A percentile compares a stretch with the other conserved stretches of the same genome.
These are phyloP conservation scores for Dinoponera quadriceps DNA, from an alignment of 1,140 invertebrate species.

Conservation along the genomic window DNA sequence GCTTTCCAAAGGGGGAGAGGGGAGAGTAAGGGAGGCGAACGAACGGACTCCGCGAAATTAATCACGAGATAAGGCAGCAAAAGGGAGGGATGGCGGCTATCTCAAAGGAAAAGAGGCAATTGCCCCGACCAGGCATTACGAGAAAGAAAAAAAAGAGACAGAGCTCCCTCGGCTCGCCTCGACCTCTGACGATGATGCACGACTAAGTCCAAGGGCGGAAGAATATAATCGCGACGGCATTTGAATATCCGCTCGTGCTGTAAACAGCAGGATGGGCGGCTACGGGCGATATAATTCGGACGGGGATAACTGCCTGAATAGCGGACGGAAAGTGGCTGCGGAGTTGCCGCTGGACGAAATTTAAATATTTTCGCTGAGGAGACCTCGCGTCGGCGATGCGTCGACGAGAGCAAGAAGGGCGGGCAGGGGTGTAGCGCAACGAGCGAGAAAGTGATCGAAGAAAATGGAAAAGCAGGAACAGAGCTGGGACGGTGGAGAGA, in stretches of 20 bases:
- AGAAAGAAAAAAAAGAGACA: conserved; percentile 51
- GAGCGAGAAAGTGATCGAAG: conserved; percentile 35
- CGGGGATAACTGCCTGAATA: conserved; percentile 42
- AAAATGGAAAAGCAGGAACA: conserved; percentile 46
- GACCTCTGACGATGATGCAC: conserved; percentile 51
- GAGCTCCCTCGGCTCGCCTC: neutral
- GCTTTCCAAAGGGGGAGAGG: neutral
- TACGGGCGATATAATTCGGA: conserved; percentile 27
- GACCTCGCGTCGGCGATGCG: conserved; percentile 61
- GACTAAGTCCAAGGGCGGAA: conserved; percentile 31
- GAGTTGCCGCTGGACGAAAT: conserved; percentile 58
- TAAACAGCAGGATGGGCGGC: conserved; percentile 39
- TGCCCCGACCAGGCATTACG: conserved; percentile 41
- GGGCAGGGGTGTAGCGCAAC: neutral
- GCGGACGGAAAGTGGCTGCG: conserved; percentile 44
- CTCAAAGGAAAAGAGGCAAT: conserved; percentile 67
- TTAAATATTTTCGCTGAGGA: conserved; percentile 75
- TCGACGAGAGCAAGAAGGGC: conserved; percentile 24
- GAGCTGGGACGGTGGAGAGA: neutral
- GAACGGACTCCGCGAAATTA: conserved; percentile 50
- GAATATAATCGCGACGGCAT: conserved; percentile 53
- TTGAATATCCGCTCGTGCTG: conserved; percentile 60
- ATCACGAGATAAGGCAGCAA: conserved; percentile 52
- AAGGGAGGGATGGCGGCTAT: conserved; percentile 1
- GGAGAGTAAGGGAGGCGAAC: neutral